Conservation (phyloP, 1,140 invertebrate genomes). For the Leptestheria dahalacensis region DNA sequence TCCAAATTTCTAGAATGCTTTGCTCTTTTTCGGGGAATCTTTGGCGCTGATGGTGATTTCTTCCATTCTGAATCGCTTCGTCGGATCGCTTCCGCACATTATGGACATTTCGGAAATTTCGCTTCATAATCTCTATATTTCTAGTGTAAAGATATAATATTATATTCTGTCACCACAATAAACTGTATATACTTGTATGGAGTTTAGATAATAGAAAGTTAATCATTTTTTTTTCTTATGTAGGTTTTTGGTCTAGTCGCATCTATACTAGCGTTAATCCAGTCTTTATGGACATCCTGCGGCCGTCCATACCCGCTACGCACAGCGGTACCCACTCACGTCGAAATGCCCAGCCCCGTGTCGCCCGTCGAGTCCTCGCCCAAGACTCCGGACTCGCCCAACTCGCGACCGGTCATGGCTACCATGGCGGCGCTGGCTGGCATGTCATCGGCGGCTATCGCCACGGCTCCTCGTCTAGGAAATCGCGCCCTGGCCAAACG, state of each 20-base stretch:
- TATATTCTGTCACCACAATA: not conserved
- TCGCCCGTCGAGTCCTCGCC: not conserved
- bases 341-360: conserved; percentile 1
- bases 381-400: not conserved
- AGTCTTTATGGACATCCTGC: not conserved
- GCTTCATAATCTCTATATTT: not conserved
- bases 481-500: conserved; percentile 6
- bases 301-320: conserved; percentile 4
- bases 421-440: conserved; percentile 8
- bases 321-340: not conserved
- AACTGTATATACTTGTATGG: no score
- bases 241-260: not conserved
- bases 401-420: conserved; percentile 1
- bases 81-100: not conserved
- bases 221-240: not conserved
- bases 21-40: conserved; percentile 9
- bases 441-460: conserved; percentile 5
- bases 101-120: not conserved
- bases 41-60: conserved; percentile 9
- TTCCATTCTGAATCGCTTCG: conserved; percentile 10
- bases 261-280: conserved; percentile 6
- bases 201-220: not conserved
- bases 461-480: conserved; percentile 6
- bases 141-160: conserved; percentile 1
- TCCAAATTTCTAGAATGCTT: conserved; percentile 1